Conservation (phyloP, 2,797 vertebrate species). For the Acanthurus tractus region DNA sequence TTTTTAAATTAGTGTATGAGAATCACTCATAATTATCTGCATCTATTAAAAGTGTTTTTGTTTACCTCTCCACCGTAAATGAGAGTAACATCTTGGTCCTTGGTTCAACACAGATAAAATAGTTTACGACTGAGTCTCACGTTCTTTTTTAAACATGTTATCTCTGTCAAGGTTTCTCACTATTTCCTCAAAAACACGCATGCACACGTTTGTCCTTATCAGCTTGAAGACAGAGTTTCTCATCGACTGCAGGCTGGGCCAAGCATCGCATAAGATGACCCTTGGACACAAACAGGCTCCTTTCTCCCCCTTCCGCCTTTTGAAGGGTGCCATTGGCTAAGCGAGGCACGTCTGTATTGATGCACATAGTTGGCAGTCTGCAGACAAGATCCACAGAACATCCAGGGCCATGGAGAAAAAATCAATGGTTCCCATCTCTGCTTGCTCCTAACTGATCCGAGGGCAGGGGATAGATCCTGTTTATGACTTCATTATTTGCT, state of each 20-base stretch:
- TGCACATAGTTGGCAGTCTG: constrained; percentile 80
- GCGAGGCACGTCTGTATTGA: constrained; percentile 81
- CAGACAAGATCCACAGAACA: constrained; percentile 73
- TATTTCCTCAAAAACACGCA: constrained; percentile 20
- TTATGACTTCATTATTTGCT: constrained; percentile 78
- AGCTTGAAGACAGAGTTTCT: constrained; percentile 43
- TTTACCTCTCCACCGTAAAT: not conserved
- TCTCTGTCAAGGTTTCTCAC: constrained; percentile 20
- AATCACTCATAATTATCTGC: not conserved
- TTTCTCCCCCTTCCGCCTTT: constrained; percentile 48
- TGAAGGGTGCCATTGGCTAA: constrained; percentile 77
- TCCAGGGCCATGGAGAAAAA: constrained; percentile 78
- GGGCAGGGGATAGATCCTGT: constrained; percentile 64
- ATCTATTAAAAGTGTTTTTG: constrained; percentile 1
- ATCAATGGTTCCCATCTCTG: constrained; percentile 80
- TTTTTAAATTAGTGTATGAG: not conserved
- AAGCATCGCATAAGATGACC: constrained; percentile 66
- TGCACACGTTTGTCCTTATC: constrained; percentile 37
- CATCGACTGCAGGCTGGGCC: constrained; percentile 45
- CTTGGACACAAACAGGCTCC: constrained; percentile 64
- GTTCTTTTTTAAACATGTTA: constrained; percentile 18
- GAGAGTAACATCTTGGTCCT: not conserved
- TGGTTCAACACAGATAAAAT: constrained; percentile 4
- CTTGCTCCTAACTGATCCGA: constrained; percentile 58
- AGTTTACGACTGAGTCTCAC: not conserved